These are phyloP conservation scores for Sycon ciliatum DNA, from an alignment of 37 sponge, comb jelly and placozoan species.

Conservation along the genomic window DNA sequence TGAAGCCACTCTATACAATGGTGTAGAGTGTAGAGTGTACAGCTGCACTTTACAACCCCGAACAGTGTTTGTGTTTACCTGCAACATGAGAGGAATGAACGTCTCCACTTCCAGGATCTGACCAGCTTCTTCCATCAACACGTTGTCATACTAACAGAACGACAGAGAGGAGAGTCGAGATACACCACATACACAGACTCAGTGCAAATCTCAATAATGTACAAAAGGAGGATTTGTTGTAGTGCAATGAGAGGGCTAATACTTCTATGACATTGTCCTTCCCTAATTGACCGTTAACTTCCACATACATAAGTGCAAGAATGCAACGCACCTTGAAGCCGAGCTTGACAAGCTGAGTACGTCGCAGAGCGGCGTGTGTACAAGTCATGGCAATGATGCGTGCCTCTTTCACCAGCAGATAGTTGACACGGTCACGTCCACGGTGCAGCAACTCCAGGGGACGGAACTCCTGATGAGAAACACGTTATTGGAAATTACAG, in stretches of 20 bases:
- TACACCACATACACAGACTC: not conserved
- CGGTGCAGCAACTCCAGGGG: slow-evolving; percentile 92
- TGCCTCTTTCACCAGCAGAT: slow-evolving; percentile 88
- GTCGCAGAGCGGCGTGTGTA: slow-evolving; percentile 95
- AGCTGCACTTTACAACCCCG: not conserved
- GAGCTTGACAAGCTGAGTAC: slow-evolving; percentile 86
- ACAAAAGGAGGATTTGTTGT: not conserved
- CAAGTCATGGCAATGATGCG: slow-evolving; percentile 98
- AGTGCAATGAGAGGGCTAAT: not conserved
- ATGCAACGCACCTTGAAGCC: slow-evolving; percentile 68
- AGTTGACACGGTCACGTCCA: slow-evolving; percentile 73
- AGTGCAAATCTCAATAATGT: not conserved
- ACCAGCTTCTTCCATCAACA: slow-evolving; percentile 97
- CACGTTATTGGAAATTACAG: not conserved
- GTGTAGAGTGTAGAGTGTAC: not conserved
- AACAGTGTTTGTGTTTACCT: slow-evolving; percentile 21
- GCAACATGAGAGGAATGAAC: slow-evolving; percentile 95
- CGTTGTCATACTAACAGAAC: slow-evolving; percentile 79
- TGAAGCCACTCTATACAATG: not conserved
- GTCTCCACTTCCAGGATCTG: slow-evolving; percentile 99
- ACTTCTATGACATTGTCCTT: no score
- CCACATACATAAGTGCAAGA: slow-evolving; percentile 15
- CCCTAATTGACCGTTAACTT: no score
- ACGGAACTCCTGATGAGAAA: slow-evolving; percentile 56
- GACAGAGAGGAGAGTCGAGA: not conserved